Percentiles rank a stretch among this genome's conserved stretches.
Conservation (phyloP, 2,888 invertebrate species). For the Taenaris catops region DNA sequence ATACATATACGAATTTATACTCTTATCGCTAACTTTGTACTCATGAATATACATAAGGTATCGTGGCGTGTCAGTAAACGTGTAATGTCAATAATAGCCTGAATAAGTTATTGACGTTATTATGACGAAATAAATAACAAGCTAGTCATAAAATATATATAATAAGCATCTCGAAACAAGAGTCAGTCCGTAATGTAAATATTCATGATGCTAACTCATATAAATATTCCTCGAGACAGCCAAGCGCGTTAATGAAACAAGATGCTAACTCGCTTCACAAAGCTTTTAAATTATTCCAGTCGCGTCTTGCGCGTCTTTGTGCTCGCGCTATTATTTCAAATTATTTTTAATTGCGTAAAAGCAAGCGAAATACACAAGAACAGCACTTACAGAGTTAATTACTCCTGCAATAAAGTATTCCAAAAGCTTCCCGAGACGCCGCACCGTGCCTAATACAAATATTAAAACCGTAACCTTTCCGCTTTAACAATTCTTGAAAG, state of each 20-base stretch:
- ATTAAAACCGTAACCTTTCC: constrained; percentile 46
- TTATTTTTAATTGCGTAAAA: constrained; percentile 74
- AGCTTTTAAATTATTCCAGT: constrained; percentile 59
- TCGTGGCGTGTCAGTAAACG: constrained; percentile 2
- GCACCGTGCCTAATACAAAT: constrained; percentile 42
- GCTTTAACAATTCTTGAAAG: constrained; percentile 50
- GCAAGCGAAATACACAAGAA: constrained; percentile 61
- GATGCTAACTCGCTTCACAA: constrained; percentile 57
- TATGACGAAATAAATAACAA: constrained; percentile 20
- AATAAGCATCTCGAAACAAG: constrained; percentile 44
- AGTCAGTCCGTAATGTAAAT: constrained; percentile 42
- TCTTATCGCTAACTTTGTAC: too few species aligned
- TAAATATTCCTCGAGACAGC: constrained; percentile 58
- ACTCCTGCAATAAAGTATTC: constrained; percentile 46
- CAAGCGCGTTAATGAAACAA: constrained; percentile 65
- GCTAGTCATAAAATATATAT: constrained; percentile 29
- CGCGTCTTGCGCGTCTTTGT: constrained; percentile 51
- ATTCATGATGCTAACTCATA: constrained; percentile 63
- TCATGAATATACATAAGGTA: too few species aligned
- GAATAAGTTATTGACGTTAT: constrained; percentile 6
- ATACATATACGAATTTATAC: too few species aligned
- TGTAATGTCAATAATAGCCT: too few species aligned
- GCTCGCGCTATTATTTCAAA: constrained; percentile 64
- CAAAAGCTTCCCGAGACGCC: constrained; percentile 47
- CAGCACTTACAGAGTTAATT: constrained; percentile 55